Conservation (phyloP, 2,888 invertebrate genomes). For the Scaptomyza parva region DNA sequence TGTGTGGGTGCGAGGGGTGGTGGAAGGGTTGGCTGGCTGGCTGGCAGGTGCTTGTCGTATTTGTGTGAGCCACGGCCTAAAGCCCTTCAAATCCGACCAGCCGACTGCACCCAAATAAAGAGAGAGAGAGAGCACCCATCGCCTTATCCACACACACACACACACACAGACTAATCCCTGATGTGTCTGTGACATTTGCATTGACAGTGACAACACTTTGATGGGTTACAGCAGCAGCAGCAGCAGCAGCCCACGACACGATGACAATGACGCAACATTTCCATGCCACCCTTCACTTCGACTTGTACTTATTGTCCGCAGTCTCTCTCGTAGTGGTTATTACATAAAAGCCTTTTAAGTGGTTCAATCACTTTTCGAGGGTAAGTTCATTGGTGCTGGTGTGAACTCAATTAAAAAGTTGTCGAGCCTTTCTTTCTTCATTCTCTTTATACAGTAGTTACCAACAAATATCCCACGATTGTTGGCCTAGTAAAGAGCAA, state of each 20-base stretch:
- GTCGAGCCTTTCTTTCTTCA: slow-evolving; percentile 16
- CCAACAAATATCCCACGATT: slow-evolving; percentile 30
- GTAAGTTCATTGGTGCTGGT: slow-evolving; percentile 45
- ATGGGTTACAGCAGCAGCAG: slow-evolving; percentile 67
- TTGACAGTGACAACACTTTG: slow-evolving; percentile 85
- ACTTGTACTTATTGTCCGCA: slow-evolving; percentile 11
- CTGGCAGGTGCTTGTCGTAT: slow-evolving; percentile 54
- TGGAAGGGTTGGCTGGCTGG: background rate
- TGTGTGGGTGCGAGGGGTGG: slow-evolving; percentile 6
- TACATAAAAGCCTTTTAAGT: slow-evolving; percentile 51
- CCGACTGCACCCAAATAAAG: slow-evolving; percentile 9
- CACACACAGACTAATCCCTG: slow-evolving; percentile 82
- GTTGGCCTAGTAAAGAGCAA: slow-evolving; percentile 9
- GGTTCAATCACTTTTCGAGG: slow-evolving; percentile 53
- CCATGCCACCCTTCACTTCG: slow-evolving; percentile 28
- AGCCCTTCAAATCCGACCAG: slow-evolving; percentile 75
- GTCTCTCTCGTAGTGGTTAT: slow-evolving; percentile 32
- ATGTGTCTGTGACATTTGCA: slow-evolving; percentile 84
- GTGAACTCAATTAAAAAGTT: slow-evolving; percentile 68
- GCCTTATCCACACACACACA: slow-evolving; percentile 41
- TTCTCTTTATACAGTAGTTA: background rate
- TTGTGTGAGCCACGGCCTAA: slow-evolving; percentile 78
- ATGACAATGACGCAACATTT: slow-evolving; percentile 66
- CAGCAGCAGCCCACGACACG: slow-evolving; percentile 39
- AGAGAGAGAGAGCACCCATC: slow-evolving; percentile 17